Percentiles rank a stretch among this genome's conserved stretches.
These are phyloP conservation scores for Eubucco bourcierii DNA, from an alignment of 2,113 vertebrate species.

Conservation along the genomic window DNA sequence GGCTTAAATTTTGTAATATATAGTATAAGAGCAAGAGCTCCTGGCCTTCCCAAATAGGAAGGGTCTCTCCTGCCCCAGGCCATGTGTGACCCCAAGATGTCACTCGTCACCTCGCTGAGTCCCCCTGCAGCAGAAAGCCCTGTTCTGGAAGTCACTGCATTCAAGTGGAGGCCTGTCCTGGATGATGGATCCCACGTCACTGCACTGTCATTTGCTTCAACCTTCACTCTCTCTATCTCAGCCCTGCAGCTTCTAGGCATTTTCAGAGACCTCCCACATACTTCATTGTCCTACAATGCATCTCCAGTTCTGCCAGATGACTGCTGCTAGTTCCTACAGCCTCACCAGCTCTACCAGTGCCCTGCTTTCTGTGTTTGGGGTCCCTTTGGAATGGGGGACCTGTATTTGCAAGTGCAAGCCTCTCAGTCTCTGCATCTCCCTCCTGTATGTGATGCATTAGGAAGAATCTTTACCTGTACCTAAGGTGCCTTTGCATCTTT, in stretches of 20 bases:
- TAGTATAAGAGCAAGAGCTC: neutral
- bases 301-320: neutral
- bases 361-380: neutral
- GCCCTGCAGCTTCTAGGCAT: neutral
- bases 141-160: neutral
- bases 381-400: neutral
- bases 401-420: neutral
- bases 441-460: accelerated
- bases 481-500: neutral
- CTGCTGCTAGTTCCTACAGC: neutral
- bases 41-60: neutral
- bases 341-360: neutral
- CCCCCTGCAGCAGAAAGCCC: neutral
- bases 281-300: accelerated
- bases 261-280: neutral
- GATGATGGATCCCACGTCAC: neutral
- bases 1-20: neutral
- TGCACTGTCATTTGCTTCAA: neutral
- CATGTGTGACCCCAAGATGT: neutral
- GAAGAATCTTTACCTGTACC: neutral
- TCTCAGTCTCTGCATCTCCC: neutral
- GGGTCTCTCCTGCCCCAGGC: neutral
- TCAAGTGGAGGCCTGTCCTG: neutral
- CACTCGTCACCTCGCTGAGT: accelerated
- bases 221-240: neutral